Base-by-base conservation (phyloP, 2,797 vertebrate genomes). In the Cuculus canorus region DNA sequence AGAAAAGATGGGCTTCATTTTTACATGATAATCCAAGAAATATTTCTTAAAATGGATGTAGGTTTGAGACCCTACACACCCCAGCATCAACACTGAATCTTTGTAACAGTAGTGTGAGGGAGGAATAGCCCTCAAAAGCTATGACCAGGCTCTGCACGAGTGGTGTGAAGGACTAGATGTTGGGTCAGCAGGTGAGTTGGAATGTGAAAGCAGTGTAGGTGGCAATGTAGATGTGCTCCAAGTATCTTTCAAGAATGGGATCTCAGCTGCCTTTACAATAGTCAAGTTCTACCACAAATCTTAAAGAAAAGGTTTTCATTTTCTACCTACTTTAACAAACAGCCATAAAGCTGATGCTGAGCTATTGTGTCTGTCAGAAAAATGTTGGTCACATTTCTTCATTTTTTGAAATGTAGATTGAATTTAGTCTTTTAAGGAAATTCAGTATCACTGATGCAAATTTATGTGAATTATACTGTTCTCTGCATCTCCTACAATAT, bases 391-490 rank as follows among this genome's bases (percentile, higher is more conserved):
- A 93, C 0, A 2, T 11, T 54, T 78, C 37, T 90, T 63, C 3
- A 17, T 47, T 72, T 91, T 90, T 89, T 87, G 21, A 88, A 92
- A 86, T 28, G 47, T 59, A 63, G 63, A 70, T 69, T 75, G 86
- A 65, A 83, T 59, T 76, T 59, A 77, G n/a, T 73, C 30, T 80
- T 75, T 90, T 77, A 86, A 86, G 53, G 72, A 76, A 93, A 87
- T 72, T 70, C 60, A 27, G 28, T 53, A 73, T 73, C 37, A 89
- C 85, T 89, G 93, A 96, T 96, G 91, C 89, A 92, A 96, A 95
- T 95, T 66, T 87, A 91, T 94, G 86, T 86, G 92, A 87, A 91
- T 87, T 65, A 39, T 33, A 54, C 81, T 70, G 64, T 82, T 93
- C 78, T 92, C 88, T 78, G 60, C 37, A 33, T 73, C 65, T 93